A percentile compares a stretch with the other conserved stretches of the same genome.
These are phyloP conservation scores for Protomyctophum bolini DNA, from an alignment of 2,113 vertebrate species.

Conservation along the genomic window DNA sequence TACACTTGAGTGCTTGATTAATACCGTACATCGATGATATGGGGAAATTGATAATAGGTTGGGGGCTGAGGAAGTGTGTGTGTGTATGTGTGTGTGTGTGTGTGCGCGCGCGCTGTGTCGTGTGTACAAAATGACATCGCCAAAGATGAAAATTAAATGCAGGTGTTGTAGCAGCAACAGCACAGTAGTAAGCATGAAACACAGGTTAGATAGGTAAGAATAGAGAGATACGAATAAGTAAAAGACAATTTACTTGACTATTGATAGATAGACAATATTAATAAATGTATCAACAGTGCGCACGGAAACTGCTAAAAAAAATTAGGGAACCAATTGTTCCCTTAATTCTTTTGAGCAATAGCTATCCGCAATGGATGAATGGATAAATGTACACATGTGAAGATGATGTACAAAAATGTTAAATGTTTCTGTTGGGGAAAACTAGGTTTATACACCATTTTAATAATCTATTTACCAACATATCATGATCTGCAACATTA, in stretches of 20 bases:
- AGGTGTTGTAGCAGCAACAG: too few species aligned
- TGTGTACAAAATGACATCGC: neutral
- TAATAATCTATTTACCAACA: neutral
- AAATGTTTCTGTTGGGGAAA: neutral
- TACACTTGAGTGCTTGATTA: neutral
- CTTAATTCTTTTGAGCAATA: too few species aligned
- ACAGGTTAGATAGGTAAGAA: neutral
- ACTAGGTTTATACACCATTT: slow-evolving; percentile 1
- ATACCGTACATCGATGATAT: neutral
- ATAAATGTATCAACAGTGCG: too few species aligned
- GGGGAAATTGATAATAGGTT: neutral
- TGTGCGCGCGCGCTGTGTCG: neutral
- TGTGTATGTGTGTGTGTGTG: neutral
- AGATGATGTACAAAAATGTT: neutral
- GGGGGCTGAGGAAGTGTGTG: neutral
- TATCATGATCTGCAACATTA: slow-evolving; percentile 8
- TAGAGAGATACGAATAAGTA: too few species aligned
- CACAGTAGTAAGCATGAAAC: neutral
- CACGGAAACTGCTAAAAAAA: too few species aligned
- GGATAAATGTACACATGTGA: too few species aligned
- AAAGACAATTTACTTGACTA: too few species aligned
- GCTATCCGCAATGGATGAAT: too few species aligned
- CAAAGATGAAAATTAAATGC: neutral
- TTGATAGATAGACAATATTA: too few species aligned
- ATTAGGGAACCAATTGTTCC: too few species aligned